Evolutionary conservation across 2,888 invertebrate genomes (phyloP), one percentile per base, ranked within the genome.

Genomic region (Barypeithes pellucidus): DNA sequence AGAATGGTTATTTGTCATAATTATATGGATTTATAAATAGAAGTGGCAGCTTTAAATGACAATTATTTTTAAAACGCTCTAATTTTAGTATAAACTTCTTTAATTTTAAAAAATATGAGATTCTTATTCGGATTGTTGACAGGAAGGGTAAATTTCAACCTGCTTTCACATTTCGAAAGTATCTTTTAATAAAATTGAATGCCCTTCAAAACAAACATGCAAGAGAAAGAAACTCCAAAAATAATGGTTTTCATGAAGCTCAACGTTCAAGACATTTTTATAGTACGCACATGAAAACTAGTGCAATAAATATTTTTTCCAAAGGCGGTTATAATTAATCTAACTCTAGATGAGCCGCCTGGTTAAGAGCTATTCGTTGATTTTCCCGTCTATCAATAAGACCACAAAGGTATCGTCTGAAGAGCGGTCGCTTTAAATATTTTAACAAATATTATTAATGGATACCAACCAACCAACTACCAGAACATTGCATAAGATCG

Each of bases 401-500:
- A 52, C 22, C 18, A 5, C 12, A 2, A 52, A 8, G 7, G n/a
- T 16, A 33, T 57, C 33, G 33, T 18, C 11, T n/a, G 43, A 14
- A 65, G 16, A 33, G 33, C 62, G 45, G 47, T 62, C 47, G 29
- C 29, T 4, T 4, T 24, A 62, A 73, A 75, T 71, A 75, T 72
- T 72, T 68, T 52, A 70, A 70, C 67, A 72, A 72, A 68, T 68
- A 75, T 72, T 72, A n/a, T 75, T 72, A 75, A 75, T 72, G 75
- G 69, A 63, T 75, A 60, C 75, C 75, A 72, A 59, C 75, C 75
- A 75, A 71, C 72, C n/a, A n/a, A n/a, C n/a, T n/a, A n/a, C 75
- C 69, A 65, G 63, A 72, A 65, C 72, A 50, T 59, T 50, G 72
- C 75, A 75, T 33, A 29, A 65, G 73, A 73, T 73, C 73, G 72